Conservation (phyloP, 2,113 vertebrate species). For the Calyptommatus sinebrachiatus region DNA sequence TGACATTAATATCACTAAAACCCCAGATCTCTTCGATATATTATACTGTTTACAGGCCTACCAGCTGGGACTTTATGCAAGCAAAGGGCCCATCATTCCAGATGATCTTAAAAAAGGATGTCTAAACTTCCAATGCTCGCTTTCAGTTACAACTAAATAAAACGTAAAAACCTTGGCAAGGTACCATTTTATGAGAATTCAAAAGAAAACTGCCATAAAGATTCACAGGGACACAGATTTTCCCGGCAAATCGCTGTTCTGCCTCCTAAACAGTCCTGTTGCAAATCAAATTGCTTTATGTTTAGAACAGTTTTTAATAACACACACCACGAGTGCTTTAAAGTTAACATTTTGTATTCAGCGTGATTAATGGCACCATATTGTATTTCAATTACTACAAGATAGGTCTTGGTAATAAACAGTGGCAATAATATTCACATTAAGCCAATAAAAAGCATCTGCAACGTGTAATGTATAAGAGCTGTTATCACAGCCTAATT, state of each 20-base stretch:
- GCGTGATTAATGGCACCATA: conserved; percentile 73
- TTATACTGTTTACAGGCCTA: neutral
- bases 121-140: neutral
- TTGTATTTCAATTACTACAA: conserved; percentile 78
- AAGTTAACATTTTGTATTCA: conserved; percentile 71
- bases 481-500: conserved; percentile 61
- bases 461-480: conserved; percentile 70
- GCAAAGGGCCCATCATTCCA: neutral
- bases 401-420: conserved; percentile 72
- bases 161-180: conserved; percentile 18
- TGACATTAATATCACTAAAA: conserved; percentile 1
- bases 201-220: neutral
- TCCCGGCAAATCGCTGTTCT: conserved; percentile 38
- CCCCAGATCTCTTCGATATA: neutral
- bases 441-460: conserved; percentile 78
- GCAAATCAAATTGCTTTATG: conserved; percentile 70
- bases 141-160: conserved; percentile 10
- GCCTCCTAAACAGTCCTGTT: conserved; percentile 48
- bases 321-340: conserved; percentile 64
- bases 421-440: conserved; percentile 78
- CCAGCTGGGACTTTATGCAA: fast-evolving
- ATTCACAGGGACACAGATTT: neutral
- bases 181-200: conserved; percentile 10
- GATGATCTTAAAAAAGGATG: conserved; percentile 8
- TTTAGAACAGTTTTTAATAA: conserved; percentile 72